Evolutionary conservation across 2,888 invertebrate genomes (phyloP).

Genomic region (Griposia aprilina): DNA sequence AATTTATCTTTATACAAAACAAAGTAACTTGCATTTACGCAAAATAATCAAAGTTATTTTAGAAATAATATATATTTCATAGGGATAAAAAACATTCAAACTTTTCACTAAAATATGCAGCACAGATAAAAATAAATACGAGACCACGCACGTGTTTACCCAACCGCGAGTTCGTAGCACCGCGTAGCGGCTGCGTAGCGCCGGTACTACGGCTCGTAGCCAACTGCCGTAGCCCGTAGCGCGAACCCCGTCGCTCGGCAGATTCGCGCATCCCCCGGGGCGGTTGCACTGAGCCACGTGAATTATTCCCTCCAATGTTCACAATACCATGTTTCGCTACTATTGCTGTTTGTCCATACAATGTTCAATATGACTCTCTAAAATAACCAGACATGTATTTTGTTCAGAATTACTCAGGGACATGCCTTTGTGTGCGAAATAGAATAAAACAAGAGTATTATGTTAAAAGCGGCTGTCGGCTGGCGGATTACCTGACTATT

Average conservation of each 20-base stretch:
- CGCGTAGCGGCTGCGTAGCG: conserved; percentile 81
- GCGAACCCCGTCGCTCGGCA: conserved; percentile 66
- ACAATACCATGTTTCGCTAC: conserved; percentile 65
- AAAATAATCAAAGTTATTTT: not conserved
- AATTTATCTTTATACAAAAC: not conserved
- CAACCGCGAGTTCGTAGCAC: conserved; percentile 76
- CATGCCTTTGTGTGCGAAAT: conserved; percentile 37
- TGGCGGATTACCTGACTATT: conserved; percentile 50
- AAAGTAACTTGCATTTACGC: not conserved
- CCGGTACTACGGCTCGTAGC: conserved; percentile 83
- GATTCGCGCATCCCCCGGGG: conserved; percentile 80
- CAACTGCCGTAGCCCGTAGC: conserved; percentile 83
- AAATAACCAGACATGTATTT: conserved; percentile 34
- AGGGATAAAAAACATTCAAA: conserved; percentile 14
- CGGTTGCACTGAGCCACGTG: conserved; percentile 73
- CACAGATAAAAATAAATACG: conserved; percentile 60
- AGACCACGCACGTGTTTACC: conserved; percentile 74
- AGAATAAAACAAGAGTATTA: conserved; percentile 49
- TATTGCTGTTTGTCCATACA: conserved; percentile 68
- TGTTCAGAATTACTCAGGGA: conserved; percentile 4
- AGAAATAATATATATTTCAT: not conserved
- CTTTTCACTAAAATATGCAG: conserved; percentile 56
- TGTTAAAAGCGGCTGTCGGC: conserved; percentile 47
- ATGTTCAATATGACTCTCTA: conserved; percentile 8
- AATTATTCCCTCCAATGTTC: conserved; percentile 71